A percentile compares a stretch with the other conserved stretches of the same genome.
These are phyloP conservation scores for Syrrhaptes paradoxus DNA, from an alignment of 2,113 vertebrate genomes.

Conservation along the genomic window DNA sequence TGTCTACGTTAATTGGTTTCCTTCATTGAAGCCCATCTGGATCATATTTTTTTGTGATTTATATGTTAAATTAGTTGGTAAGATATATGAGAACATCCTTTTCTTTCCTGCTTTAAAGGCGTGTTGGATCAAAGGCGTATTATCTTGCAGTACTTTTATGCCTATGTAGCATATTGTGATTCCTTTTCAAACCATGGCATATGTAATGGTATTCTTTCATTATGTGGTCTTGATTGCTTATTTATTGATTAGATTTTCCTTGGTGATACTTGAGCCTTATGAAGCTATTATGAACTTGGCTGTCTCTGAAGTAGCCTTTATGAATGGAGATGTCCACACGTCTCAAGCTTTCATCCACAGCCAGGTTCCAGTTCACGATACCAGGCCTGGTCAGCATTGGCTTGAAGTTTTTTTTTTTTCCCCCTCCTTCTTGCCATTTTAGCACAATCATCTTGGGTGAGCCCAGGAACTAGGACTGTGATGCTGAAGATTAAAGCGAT, in stretches of 20 bases:
- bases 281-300: background rate
- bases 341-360: background rate
- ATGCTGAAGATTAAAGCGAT: background rate
- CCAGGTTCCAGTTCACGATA: background rate
- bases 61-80: slow-evolving; percentile 61
- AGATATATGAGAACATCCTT: slow-evolving; percentile 67
- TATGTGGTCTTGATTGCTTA: background rate
- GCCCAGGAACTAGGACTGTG: background rate
- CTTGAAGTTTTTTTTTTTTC: background rate
- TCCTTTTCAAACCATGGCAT: background rate
- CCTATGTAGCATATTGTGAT: slow-evolving; percentile 1
- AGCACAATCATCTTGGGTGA: background rate
- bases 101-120: slow-evolving; percentile 63
- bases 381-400: background rate
- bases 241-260: slow-evolving; percentile 36
- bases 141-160: slow-evolving; percentile 50
- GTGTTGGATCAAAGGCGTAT: slow-evolving; percentile 41
- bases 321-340: background rate
- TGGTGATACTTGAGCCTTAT: slow-evolving; percentile 1
- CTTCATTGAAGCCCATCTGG: slow-evolving; percentile 67
- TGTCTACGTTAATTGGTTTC: slow-evolving; percentile 67
- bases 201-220: background rate
- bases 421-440: background rate
- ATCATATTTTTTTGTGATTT: slow-evolving; percentile 71
- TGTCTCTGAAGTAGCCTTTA: background rate